Evolutionary conservation across 2,888 invertebrate species (phyloP).

Genomic region (Euzetes globulus): DNA sequence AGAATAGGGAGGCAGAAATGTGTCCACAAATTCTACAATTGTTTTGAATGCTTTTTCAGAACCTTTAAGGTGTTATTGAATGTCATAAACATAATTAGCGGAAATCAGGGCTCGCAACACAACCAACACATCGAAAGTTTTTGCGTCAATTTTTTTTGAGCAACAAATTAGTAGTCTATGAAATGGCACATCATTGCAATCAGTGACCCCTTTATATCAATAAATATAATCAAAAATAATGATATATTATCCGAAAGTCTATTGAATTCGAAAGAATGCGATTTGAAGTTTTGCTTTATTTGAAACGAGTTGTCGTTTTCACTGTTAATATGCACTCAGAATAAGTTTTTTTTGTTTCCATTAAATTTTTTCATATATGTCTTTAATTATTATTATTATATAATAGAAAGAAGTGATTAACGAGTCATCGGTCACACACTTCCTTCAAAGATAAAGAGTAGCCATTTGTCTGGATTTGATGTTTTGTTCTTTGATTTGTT

Average conservation of each 20-base stretch:
- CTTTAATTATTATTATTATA: background rate
- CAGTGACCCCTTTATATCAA: conserved; percentile 18
- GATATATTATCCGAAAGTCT: background rate
- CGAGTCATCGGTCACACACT: background rate
- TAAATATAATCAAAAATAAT: background rate
- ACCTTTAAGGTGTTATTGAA: background rate
- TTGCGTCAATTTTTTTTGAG: background rate
- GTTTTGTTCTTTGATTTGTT: conserved; percentile 5
- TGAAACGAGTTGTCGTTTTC: conserved; percentile 1
- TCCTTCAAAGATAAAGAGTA: conserved; percentile 12
- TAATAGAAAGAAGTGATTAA: background rate
- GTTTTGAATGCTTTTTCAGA: background rate
- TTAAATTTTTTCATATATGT: background rate
- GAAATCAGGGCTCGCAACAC: background rate
- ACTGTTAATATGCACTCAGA: background rate
- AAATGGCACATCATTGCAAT: conserved; percentile 11
- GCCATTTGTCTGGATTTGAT: conserved; percentile 6
- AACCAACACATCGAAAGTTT: background rate
- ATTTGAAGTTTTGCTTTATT: background rate
- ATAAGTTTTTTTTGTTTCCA: background rate
- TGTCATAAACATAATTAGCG: background rate
- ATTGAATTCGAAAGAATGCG: background rate
- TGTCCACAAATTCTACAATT: no score
- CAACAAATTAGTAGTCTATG: background rate
- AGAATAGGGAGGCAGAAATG: background rate